Evolutionary conservation across 2,113 vertebrate species (phyloP).

Genomic region (Elanus axillaris): DNA sequence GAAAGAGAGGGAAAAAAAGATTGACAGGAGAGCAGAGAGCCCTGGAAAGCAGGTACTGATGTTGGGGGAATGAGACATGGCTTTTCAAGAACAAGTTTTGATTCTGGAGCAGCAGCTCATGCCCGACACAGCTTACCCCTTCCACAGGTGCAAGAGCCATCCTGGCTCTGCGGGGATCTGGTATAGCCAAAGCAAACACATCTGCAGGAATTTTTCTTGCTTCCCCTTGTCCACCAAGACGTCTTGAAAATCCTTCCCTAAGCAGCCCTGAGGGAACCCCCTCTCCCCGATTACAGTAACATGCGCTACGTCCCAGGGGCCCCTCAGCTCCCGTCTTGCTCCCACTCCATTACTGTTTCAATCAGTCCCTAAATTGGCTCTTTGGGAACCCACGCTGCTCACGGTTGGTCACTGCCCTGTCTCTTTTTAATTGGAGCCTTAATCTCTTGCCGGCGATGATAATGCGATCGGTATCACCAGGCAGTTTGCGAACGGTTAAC

Average conservation of each 20-base stretch:
- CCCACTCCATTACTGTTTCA: background rate
- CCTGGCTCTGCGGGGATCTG: background rate
- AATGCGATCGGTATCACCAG: slow-evolving; percentile 30
- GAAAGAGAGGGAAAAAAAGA: background rate
- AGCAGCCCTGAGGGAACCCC: background rate
- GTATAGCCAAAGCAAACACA: background rate
- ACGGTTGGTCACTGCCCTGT: background rate
- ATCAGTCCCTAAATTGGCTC: background rate
- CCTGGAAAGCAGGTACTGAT: background rate
- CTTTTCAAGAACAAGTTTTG: background rate
- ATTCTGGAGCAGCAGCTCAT: background rate
- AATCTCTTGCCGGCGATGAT: slow-evolving; percentile 8
- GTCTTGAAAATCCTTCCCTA: background rate
- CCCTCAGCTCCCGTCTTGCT: background rate
- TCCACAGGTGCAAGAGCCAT: background rate
- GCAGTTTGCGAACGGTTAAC: slow-evolving; percentile 50
- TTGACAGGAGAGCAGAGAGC: background rate
- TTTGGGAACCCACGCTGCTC: background rate
- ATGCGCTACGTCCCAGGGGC: background rate
- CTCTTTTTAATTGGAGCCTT: slow-evolving; percentile 54
- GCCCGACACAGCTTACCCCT: background rate
- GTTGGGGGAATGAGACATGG: background rate
- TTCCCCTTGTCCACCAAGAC: background rate
- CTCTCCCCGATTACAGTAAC: background rate
- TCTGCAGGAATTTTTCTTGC: background rate